Conservation (phyloP, 2,888 invertebrate genomes). For the Muscina levida region DNA sequence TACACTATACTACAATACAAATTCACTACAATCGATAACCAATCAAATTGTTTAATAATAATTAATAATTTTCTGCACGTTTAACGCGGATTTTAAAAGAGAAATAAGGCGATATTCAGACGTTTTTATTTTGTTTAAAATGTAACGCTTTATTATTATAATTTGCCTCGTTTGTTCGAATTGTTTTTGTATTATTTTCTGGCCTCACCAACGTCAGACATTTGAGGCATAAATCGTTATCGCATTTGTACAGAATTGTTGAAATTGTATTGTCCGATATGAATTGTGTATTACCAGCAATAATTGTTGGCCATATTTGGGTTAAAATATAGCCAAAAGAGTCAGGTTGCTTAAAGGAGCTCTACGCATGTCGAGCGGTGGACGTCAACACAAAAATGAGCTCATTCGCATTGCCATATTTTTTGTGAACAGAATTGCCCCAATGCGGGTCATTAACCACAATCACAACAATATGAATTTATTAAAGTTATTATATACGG, state of each 20-base stretch:
- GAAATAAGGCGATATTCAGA: constrained; percentile 35
- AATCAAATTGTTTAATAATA: background rate
- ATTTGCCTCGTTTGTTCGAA: constrained; percentile 50
- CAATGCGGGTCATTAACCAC: constrained; percentile 64
- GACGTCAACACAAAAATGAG: constrained; percentile 56
- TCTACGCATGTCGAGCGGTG: background rate
- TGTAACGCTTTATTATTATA: constrained; percentile 66
- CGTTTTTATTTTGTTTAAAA: constrained; percentile 51
- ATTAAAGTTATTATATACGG: constrained; percentile 38
- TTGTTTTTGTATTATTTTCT: background rate
- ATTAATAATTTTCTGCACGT: constrained; percentile 62
- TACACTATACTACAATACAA: background rate
- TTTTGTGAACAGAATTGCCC: constrained; percentile 24
- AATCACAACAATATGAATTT: constrained; percentile 62
- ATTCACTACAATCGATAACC: background rate
- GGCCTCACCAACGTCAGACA: background rate
- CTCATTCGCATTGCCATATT: constrained; percentile 64
- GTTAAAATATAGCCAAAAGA: constrained; percentile 11
- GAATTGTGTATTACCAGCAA: constrained; percentile 45
- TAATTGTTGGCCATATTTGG: constrained; percentile 63
- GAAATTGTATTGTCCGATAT: constrained; percentile 11
- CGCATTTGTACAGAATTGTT: background rate
- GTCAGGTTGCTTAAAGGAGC: no score
- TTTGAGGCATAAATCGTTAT: no score
- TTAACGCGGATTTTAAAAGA: constrained; percentile 32